phyloP scores from a whole-genome alignment of 2,888 invertebrate species.

The Zelleria hepariella region DNA sequence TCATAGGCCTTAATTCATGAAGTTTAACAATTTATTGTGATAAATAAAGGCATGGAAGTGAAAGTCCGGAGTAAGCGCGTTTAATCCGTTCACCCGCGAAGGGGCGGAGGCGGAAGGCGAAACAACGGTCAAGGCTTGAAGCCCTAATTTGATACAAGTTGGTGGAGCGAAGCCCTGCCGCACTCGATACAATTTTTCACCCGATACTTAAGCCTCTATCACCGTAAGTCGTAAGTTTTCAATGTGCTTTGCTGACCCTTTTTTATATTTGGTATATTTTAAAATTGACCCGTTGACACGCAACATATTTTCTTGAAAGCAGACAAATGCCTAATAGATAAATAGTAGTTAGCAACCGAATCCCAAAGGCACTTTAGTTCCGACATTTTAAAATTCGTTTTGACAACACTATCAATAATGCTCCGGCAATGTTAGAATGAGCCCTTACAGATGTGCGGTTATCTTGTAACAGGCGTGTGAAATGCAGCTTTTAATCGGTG shows the following conservation, averaged over 20 bases:
- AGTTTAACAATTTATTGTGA: slow-evolving; percentile 1
- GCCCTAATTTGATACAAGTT: slow-evolving; percentile 55
- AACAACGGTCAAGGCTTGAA: slow-evolving; percentile 22
- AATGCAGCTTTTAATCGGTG: slow-evolving; percentile 54
- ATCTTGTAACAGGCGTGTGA: slow-evolving; percentile 46
- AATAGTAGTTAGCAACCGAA: too few species aligned
- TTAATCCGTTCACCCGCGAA: neutral
- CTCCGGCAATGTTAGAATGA: slow-evolving; percentile 14
- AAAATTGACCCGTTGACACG: too few species aligned
- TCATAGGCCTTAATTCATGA: neutral
- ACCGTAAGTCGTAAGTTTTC: too few species aligned
- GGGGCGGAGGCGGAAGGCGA: neutral
- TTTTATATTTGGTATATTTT: too few species aligned
- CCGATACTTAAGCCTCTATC: slow-evolving; percentile 26
- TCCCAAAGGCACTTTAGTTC: too few species aligned
- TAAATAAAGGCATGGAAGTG: neutral
- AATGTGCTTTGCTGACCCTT: too few species aligned
- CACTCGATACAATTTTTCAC: slow-evolving; percentile 24
- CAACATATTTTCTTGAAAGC: too few species aligned
- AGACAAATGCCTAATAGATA: too few species aligned
- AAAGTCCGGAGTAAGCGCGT: neutral
- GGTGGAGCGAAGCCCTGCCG: slow-evolving; percentile 52
- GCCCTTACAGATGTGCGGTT: slow-evolving; percentile 40
- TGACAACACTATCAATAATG: slow-evolving; percentile 29
- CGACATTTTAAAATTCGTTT: slow-evolving; percentile 5